Percentiles rank a stretch among this genome's conserved stretches.
These are phyloP conservation scores for Brachionus koreanus DNA, from an alignment of 1,140 invertebrate species.

Conservation along the genomic window DNA sequence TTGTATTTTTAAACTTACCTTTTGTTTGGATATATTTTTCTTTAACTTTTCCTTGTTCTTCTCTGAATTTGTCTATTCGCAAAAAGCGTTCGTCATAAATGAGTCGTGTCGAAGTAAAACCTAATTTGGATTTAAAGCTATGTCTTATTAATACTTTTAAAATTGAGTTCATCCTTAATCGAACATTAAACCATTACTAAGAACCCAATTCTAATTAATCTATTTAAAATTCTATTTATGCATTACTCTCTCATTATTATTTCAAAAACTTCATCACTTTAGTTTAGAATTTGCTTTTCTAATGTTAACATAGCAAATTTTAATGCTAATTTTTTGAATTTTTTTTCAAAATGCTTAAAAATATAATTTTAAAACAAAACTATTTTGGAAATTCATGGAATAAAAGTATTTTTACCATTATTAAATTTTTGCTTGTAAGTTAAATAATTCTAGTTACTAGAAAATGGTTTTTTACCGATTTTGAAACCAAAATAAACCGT, in stretches of 20 bases:
- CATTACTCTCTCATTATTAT: background rate
- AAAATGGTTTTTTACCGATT: background rate
- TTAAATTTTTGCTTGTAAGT: background rate
- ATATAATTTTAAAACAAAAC: background rate
- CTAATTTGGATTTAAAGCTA: background rate
- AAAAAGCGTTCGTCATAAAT: conserved; percentile 29
- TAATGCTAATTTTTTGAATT: background rate
- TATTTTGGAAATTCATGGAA: background rate
- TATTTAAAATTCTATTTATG: background rate
- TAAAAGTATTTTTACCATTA: background rate
- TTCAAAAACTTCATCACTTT: background rate
- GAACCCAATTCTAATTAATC: background rate
- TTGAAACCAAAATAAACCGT: background rate
- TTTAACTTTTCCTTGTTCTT: background rate
- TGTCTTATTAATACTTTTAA: conserved; percentile 5
- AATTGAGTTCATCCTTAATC: conserved; percentile 5
- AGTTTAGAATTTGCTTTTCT: background rate
- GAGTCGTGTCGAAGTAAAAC: background rate
- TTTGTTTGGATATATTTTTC: conserved; percentile 9
- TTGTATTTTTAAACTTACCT: background rate
- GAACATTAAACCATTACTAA: background rate
- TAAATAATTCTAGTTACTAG: background rate
- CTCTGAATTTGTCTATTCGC: background rate
- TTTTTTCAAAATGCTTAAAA: conserved; percentile 11
- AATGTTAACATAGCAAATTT: conserved; percentile 34